Evolutionary conservation across 2,797 vertebrate genomes (phyloP).

Genomic region (Platalea minor): DNA sequence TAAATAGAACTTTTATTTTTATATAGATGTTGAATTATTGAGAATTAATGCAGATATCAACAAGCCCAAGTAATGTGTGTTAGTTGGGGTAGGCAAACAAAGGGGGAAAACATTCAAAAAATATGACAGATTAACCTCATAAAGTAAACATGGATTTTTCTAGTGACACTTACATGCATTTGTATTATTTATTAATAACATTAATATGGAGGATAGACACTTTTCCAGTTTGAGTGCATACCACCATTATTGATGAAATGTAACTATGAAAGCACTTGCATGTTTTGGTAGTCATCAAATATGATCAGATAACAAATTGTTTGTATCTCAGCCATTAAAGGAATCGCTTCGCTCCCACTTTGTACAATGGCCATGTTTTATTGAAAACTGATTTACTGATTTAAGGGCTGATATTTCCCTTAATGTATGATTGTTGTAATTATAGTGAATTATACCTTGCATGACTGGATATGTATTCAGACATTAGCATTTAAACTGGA

Average conservation of each 20-base stretch:
- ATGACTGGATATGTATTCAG: slow-evolving; percentile 42
- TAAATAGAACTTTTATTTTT: neutral
- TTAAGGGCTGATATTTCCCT: slow-evolving; percentile 5
- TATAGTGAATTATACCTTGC: slow-evolving; percentile 40
- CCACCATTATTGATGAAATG: neutral
- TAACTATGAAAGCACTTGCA: neutral
- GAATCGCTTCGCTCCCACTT: neutral
- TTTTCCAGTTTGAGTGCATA: neutral
- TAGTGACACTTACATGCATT: neutral
- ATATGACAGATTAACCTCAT: neutral
- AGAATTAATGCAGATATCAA: neutral
- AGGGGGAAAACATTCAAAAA: fast-evolving
- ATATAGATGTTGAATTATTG: neutral
- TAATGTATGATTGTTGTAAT: slow-evolving; percentile 18
- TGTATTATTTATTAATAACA: neutral
- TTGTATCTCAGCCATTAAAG: slow-evolving; percentile 9
- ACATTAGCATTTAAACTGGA: slow-evolving; percentile 43
- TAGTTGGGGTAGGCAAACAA: neutral
- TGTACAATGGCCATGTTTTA: neutral
- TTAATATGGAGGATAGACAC: neutral
- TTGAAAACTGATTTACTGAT: slow-evolving; percentile 14
- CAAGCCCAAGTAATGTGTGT: neutral
- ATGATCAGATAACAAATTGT: neutral
- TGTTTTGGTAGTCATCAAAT: neutral
- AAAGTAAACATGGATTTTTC: neutral